Conservation (phyloP, 2,888 invertebrate genomes). For the Elgonia sp. region DNA sequence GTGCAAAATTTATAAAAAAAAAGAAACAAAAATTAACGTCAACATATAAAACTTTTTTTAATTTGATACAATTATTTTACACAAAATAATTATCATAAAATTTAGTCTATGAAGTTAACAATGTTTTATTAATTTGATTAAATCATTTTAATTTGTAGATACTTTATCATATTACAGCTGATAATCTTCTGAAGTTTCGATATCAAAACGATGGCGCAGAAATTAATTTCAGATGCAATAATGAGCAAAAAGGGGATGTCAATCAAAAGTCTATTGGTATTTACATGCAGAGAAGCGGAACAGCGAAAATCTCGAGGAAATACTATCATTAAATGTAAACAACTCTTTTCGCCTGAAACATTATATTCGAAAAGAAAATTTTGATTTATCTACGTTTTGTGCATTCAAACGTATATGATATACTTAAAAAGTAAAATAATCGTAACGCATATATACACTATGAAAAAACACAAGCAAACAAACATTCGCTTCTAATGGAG, state of each 20-base stretch:
- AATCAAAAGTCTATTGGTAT: slow-evolving; percentile 9
- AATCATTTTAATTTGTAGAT: too few species aligned
- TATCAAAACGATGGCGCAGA: not conserved
- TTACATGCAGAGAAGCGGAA: not conserved
- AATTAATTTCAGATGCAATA: not conserved
- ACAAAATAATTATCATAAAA: too few species aligned
- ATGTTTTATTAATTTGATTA: too few species aligned
- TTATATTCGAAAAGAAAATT: slow-evolving; percentile 2
- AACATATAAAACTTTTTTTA: too few species aligned
- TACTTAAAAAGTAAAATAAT: not conserved
- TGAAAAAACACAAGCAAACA: not conserved
- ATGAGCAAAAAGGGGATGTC: slow-evolving; percentile 14
- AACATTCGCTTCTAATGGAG: not conserved
- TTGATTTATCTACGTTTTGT: not conserved
- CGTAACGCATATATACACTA: not conserved
- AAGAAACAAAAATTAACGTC: too few species aligned
- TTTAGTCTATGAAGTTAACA: too few species aligned
- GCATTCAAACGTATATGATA: not conserved
- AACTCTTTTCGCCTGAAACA: not conserved
- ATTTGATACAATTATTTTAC: too few species aligned
- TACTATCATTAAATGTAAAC: not conserved
- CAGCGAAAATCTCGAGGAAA: not conserved
- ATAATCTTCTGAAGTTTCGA: not conserved
- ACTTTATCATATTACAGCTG: not conserved
- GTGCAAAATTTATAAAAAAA: too few species aligned